These are phyloP conservation scores for Albula glossodonta DNA, from an alignment of 2,113 vertebrate species.

Conservation along the genomic window DNA sequence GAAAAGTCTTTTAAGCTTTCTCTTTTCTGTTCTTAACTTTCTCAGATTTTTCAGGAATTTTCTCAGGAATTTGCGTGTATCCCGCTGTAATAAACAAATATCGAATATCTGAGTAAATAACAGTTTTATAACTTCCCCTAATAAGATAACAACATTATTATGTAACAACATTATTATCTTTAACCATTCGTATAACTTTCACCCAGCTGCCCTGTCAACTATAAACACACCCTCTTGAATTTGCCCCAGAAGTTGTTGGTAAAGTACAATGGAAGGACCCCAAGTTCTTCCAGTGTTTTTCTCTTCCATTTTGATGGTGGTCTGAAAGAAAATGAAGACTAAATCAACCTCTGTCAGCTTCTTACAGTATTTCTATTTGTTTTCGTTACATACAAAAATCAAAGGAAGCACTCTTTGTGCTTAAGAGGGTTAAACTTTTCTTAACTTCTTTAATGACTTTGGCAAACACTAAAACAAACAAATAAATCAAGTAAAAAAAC, in stretches of 20 bases:
- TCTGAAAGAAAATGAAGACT: slow-evolving; percentile 46
- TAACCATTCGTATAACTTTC: background rate
- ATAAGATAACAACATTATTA: background rate
- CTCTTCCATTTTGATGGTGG: slow-evolving; percentile 50
- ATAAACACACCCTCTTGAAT: slow-evolving; percentile 53
- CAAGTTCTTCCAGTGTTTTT: slow-evolving; percentile 55
- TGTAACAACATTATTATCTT: no score
- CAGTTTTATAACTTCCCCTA: background rate
- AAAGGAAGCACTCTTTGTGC: no score
- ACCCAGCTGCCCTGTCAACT: background rate
- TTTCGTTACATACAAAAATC: no score
- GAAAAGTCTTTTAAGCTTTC: slow-evolving; percentile 43
- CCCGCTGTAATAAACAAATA: slow-evolving; percentile 42
- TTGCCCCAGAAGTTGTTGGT: slow-evolving; percentile 50
- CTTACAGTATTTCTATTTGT: no score
- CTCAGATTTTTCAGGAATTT: slow-evolving; percentile 36
- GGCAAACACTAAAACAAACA: no score
- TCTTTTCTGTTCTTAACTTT: background rate
- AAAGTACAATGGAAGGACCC: slow-evolving; percentile 56
- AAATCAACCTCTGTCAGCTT: no score
- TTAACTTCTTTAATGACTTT: no score
- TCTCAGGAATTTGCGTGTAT: slow-evolving; percentile 38
- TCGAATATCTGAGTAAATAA: background rate
- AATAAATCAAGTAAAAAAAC: no score
- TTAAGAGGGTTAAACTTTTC: no score